Evolutionary conservation across 2,797 vertebrate species (phyloP), one percentile per base, ranked within the genome.

Genomic region (Tarsius wallacei): DNA sequence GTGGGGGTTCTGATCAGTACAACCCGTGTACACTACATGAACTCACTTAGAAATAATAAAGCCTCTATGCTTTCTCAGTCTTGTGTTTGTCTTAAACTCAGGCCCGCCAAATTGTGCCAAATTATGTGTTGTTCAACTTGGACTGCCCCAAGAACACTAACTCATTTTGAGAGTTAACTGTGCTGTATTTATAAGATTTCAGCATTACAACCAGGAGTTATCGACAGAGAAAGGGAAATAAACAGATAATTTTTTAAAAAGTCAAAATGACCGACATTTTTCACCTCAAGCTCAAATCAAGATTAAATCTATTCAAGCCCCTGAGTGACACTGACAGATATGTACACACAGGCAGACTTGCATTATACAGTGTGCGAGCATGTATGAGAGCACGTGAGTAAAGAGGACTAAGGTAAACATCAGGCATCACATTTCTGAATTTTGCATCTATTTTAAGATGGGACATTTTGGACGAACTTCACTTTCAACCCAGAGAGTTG

Each of bases 41-140:
- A 95, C 94, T 97, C 82, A 36, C 78, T 94, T 51, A 49, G 94
- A 94, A 97, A 99, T 97, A 98, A 98, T 97, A 97, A 98, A 95
- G 94, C 94, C 97, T 98, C 98, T 98, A 76, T 98, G 94, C 96
- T 97, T 97, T 88, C 96, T 98, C 96, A 96, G 92, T 91, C 90
- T 95, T 95, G 66, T 93, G 97, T 98, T 98, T 97, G 93, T 97
- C 97, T 98, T 98, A 97, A 97, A 97, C 97, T 82, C 76, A 77
- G 91, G 96, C 97, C 94, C 87, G 93, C 96, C 97, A 96, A 97
- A 95, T 94, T 98, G 96, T 98, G 98, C 97, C 98, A 99, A 98
- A 98, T 98, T 98, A 97, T 1, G 66, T 97, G 98, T 93, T 98
- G 97, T 98, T 98, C 98, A 98, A 87, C 97, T 98, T 96, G 94